Percentiles rank a stretch among this genome's conserved stretches.
Evolutionary conservation across 2,797 vertebrate species (phyloP).

Genomic region (Syngnathus acus): DNA sequence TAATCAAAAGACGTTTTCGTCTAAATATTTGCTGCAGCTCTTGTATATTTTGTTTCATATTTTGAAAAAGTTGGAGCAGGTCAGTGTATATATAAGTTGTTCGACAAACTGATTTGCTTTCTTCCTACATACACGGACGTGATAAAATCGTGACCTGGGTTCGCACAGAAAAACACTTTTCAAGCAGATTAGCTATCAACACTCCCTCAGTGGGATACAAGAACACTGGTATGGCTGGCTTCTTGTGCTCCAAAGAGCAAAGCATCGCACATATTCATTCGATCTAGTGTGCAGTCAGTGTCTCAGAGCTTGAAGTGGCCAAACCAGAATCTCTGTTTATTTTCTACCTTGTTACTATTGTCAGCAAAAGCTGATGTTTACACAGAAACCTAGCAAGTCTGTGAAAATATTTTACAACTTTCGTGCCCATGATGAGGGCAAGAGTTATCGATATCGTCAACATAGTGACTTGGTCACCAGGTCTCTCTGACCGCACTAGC

Average conservation of each 20-base stretch:
- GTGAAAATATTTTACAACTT: neutral
- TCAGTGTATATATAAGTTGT: no score
- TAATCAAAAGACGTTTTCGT: neutral
- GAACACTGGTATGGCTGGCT: neutral
- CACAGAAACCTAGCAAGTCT: neutral
- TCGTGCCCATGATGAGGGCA: neutral
- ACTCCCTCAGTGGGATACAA: no score
- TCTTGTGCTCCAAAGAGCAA: neutral
- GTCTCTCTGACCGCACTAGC: no score
- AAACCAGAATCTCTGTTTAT: neutral
- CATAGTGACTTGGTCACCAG: no score
- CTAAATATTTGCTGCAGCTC: neutral
- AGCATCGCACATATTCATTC: no score
- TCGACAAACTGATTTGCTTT: neutral
- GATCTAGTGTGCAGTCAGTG: neutral
- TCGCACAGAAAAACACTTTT: neutral
- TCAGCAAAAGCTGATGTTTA: neutral
- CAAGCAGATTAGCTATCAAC: no score
- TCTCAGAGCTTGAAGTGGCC: neutral
- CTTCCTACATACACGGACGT: neutral
- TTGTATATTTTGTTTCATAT: neutral
- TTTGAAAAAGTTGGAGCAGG: neutral
- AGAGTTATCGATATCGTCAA: neutral
- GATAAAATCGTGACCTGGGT: neutral
- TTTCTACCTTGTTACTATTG: neutral